Percentiles rank a stretch among this genome's conserved stretches.
Evolutionary conservation across 2,888 invertebrate species (phyloP).

Genomic region (Lacanobia oleracea): DNA sequence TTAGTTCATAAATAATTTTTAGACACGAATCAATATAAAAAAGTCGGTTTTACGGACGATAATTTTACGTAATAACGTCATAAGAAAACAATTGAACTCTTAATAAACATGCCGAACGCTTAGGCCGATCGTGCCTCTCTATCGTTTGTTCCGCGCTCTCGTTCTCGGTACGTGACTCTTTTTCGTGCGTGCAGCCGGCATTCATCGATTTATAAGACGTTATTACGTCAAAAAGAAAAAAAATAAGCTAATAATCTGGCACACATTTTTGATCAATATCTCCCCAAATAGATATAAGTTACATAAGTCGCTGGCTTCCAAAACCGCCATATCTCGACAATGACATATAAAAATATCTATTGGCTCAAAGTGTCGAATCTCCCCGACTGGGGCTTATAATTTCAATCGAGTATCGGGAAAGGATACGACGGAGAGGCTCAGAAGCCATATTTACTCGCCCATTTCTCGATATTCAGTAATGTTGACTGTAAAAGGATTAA

Average conservation of each 20-base stretch:
- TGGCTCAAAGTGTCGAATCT: slow-evolving; percentile 54
- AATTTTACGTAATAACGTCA: too few relatives aligned
- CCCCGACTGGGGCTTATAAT: slow-evolving; percentile 56
- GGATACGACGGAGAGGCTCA: slow-evolving; percentile 42
- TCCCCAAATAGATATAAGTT: slow-evolving; percentile 38
- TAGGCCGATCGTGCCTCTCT: too few relatives aligned
- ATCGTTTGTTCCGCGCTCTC: too few relatives aligned
- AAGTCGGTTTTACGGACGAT: too few relatives aligned
- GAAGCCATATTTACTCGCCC: slow-evolving; percentile 43
- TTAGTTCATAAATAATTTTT: not conserved
- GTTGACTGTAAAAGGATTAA: slow-evolving; percentile 46
- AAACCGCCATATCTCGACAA: slow-evolving; percentile 48
- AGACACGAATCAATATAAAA: not conserved
- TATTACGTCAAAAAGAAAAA: not conserved
- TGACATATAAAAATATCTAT: slow-evolving; percentile 53
- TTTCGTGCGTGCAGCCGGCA: too few relatives aligned
- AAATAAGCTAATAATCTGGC: not conserved
- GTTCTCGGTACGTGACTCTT: too few relatives aligned
- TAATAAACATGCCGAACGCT: too few relatives aligned
- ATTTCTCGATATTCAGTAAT: slow-evolving; percentile 49
- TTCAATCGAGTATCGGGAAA: slow-evolving; percentile 57
- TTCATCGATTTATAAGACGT: too few relatives aligned
- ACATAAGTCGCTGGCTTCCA: slow-evolving; percentile 46
- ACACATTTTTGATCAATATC: slow-evolving; percentile 36
- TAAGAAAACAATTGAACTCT: too few relatives aligned